A percentile compares a stretch with the other conserved stretches of the same genome.
phyloP scores from a whole-genome alignment of 2,113 vertebrate genomes.

The Chlamydotis undulata region DNA sequence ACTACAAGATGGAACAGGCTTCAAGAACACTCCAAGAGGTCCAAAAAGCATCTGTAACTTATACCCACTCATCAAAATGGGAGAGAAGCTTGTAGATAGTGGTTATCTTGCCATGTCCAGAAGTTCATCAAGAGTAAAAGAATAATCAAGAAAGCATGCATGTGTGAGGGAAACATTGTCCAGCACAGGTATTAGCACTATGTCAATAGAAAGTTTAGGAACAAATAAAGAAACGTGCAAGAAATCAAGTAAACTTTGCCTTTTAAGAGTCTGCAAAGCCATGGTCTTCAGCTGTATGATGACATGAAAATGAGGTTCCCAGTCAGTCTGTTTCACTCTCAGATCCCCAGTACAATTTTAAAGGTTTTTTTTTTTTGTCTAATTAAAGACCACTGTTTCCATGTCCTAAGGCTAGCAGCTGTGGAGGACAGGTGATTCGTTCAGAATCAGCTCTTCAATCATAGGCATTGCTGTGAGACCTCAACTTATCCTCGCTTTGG shows the following conservation, averaged over 20 bases:
- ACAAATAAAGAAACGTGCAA: background rate
- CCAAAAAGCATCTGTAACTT: background rate
- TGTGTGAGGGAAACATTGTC: background rate
- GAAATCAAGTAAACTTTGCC: background rate
- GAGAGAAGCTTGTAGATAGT: background rate
- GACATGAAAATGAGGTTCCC: background rate
- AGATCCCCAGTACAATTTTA: background rate
- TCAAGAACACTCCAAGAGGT: background rate
- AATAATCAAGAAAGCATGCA: rapidly evolving
- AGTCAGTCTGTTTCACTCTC: background rate
- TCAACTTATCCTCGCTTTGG: background rate
- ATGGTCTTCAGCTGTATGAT: background rate
- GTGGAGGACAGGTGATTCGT: background rate
- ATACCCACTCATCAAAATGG: background rate
- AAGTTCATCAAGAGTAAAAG: background rate
- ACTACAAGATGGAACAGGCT: background rate
- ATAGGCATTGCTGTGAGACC: background rate
- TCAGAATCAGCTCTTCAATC: background rate
- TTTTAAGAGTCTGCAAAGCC: background rate
- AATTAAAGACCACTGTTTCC: background rate
- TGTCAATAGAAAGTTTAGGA: background rate
- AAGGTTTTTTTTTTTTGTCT: background rate
- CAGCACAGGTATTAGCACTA: background rate
- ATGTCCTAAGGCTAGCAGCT: background rate
- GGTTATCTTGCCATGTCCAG: background rate